Conservation (phyloP, 1,140 invertebrate genomes). For the Papilio machaon region DNA sequence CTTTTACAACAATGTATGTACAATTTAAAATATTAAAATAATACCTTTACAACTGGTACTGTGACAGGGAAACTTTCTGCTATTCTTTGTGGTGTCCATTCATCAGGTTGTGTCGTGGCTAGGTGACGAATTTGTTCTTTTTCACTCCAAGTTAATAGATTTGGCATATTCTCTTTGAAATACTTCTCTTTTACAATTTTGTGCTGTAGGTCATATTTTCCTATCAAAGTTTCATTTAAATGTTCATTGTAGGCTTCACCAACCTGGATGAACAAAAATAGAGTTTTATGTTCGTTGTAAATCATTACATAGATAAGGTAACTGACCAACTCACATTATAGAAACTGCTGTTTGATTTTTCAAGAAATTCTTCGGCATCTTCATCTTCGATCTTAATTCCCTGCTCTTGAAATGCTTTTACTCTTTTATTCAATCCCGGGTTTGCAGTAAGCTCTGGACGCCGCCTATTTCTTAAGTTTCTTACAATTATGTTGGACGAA, state of each 20-base stretch:
- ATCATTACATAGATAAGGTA: background rate
- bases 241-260: slow-evolving; percentile 67
- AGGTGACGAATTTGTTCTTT: slow-evolving; percentile 91
- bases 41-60: slow-evolving; percentile 82
- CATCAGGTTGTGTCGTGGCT: slow-evolving; percentile 84
- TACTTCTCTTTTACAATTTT: slow-evolving; percentile 88
- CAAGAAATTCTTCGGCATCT: slow-evolving; percentile 67
- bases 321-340: slow-evolving; percentile 57
- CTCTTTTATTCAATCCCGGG: slow-evolving; percentile 65
- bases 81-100: slow-evolving; percentile 88
- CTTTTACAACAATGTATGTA: background rate
- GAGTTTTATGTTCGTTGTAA: slow-evolving; percentile 23
- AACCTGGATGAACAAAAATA: slow-evolving; percentile 50
- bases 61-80: slow-evolving; percentile 91
- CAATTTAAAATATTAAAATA: background rate
- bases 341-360: slow-evolving; percentile 68
- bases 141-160: slow-evolving; percentile 91
- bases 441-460: slow-evolving; percentile 50
- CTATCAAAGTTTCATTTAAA: slow-evolving; percentile 64
- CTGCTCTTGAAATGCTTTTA: slow-evolving; percentile 61
- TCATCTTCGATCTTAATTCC: slow-evolving; percentile 62
- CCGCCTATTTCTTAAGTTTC: slow-evolving; percentile 60
- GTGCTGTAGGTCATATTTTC: slow-evolving; percentile 71
- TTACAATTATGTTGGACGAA: slow-evolving; percentile 59
- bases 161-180: slow-evolving; percentile 86